Evolutionary conservation across 2,797 vertebrate genomes (phyloP).

Genomic region (Pipistrellus kuhlii): DNA sequence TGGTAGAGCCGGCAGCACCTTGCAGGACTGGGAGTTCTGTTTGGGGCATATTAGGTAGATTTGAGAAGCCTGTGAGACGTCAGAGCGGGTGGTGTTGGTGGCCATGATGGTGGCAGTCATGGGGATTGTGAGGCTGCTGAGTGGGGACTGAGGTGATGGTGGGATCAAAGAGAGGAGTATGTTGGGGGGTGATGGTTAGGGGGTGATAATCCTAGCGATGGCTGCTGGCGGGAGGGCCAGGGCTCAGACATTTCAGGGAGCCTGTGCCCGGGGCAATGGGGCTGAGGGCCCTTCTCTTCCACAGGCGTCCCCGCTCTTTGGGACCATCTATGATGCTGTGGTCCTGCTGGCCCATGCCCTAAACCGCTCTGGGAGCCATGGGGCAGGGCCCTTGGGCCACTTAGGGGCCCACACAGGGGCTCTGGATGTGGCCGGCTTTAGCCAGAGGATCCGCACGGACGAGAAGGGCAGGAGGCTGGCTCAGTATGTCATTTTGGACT

Average conservation of each 20-base stretch:
- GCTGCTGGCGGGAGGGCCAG: background rate
- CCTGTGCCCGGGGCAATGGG: background rate
- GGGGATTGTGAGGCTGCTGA: background rate
- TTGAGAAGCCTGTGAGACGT: background rate
- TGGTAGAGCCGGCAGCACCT: background rate
- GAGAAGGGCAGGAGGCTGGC: conserved; percentile 87
- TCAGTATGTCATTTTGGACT: conserved; percentile 92
- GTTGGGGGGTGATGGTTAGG: background rate
- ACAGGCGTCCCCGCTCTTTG: conserved; percentile 95
- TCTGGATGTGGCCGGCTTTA: conserved; percentile 92
- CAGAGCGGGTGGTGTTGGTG: background rate
- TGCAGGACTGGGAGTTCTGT: background rate
- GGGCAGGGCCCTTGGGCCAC: conserved; percentile 86
- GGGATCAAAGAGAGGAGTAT: background rate
- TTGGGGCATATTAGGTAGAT: background rate
- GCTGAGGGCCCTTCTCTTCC: background rate
- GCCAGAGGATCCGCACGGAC: conserved; percentile 89
- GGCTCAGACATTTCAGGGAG: background rate
- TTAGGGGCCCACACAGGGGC: conserved; percentile 90
- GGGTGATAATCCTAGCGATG: background rate
- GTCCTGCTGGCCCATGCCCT: conserved; percentile 93
- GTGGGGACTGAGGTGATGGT: background rate
- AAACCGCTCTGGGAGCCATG: conserved; percentile 86
- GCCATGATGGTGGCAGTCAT: background rate
- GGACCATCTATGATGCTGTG: conserved; percentile 95